These are phyloP conservation scores for Tuta absoluta DNA, from an alignment of 2,888 invertebrate species.

Conservation along the genomic window DNA sequence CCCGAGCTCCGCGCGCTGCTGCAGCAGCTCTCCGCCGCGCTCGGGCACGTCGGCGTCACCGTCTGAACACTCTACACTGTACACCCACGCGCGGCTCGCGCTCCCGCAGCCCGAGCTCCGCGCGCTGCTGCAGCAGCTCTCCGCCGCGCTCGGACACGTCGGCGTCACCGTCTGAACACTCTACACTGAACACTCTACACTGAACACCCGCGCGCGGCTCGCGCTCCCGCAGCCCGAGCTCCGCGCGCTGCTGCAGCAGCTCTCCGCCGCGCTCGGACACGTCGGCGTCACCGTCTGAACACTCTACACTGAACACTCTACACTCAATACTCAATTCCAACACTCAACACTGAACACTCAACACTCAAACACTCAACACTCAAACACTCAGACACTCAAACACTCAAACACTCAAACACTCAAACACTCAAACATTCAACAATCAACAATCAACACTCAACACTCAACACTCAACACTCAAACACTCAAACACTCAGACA, in stretches of 20 bases:
- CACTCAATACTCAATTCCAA: too few relatives aligned
- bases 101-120: conserved; percentile 81
- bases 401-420: too few relatives aligned
- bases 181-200: too few relatives aligned
- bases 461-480: conserved; percentile 35
- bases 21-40: conserved; percentile 90
- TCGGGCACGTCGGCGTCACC: conserved; percentile 91
- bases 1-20: conserved; percentile 85
- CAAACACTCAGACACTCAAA: too few relatives aligned
- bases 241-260: conserved; percentile 86
- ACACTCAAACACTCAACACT: too few relatives aligned
- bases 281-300: conserved; percentile 88
- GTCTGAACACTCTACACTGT: too few relatives aligned
- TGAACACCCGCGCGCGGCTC: conserved; percentile 68
- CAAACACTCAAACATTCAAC: too few relatives aligned
- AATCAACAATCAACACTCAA: too few relatives aligned
- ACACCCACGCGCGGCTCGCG: conserved; percentile 80
- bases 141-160: conserved; percentile 91
- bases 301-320: too few relatives aligned
- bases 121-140: conserved; percentile 88
- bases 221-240: conserved; percentile 79
- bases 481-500: too few relatives aligned
- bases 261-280: conserved; percentile 92
- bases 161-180: conserved; percentile 86
- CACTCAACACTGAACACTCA: too few relatives aligned